Base-by-base conservation (phyloP, 2,888 invertebrate genomes). In the Hypena proboscidalis region DNA sequence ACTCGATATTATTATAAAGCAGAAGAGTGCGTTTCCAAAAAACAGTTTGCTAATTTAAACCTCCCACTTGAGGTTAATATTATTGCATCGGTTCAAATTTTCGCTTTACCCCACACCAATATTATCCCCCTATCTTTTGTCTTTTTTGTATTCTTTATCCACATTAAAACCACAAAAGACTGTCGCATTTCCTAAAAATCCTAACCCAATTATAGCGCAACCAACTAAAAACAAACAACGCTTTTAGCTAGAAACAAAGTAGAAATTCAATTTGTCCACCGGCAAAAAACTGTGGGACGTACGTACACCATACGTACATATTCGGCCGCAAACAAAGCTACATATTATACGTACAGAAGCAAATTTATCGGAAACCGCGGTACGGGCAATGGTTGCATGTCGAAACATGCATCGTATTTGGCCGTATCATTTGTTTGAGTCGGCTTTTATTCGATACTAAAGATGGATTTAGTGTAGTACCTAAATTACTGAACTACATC, bases 331-430 rank as follows among this genome's bases (percentile, higher is more conserved):
- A 79, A 79, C 76, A 80, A 77, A 76, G 70, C 71, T 58, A 62
- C 64, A 74, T 80, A 78, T 79, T 82, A 80, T 82, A 80, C 60
- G 40, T 54, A 56, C 36, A 40, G 47, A 30, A 23, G 39, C 60
- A 77, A 83, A 83, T 84, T 82, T 80, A 84, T 82, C 68, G 81
- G 75, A 76, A 83, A 82, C 82, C 77, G 57, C 75, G 68, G 61
- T 47, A 55, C 56, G 50, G 57, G 60, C 58, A 62, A 69, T 60
- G 70, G 67, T 65, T 50, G 75, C 69, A 72, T 71, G 67, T 70
- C 58, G 69, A 56, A 61, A 70, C 72, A 74, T 68, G 68, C 67
- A 66, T 70, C 67, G 57, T 64, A 74, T 75, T 64, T 52, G 49
- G 50, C 56, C 53, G 59, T 75, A 78, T 74, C 46, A 71, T 51